Percentiles rank a stretch among this genome's conserved stretches.
Conservation (phyloP, 1,140 invertebrate genomes). For the Lucilia sericata region DNA sequence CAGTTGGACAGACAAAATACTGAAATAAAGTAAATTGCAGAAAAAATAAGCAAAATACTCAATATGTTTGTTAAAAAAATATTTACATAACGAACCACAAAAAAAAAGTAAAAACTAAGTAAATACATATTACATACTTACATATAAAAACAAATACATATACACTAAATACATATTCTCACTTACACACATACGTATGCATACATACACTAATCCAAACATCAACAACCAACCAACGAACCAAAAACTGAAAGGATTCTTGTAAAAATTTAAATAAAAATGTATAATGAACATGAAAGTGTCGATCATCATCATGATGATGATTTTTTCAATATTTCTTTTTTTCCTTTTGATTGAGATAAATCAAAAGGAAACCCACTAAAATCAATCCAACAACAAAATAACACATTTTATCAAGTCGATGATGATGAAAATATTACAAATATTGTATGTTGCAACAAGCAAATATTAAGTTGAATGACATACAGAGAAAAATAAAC, state of each 20-base stretch:
- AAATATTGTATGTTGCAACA: conserved; percentile 25
- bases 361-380: no score
- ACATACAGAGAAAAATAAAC: neutral
- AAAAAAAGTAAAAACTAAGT: neutral
- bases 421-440: conserved; percentile 29
- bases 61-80: conserved; percentile 39
- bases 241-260: neutral
- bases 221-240: neutral
- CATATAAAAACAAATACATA: neutral
- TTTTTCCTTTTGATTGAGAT: neutral
- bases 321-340: neutral
- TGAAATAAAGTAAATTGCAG: neutral
- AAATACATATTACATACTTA: neutral
- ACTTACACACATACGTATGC: neutral
- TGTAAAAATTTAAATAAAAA: neutral
- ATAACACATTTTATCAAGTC: conserved; percentile 7
- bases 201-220: neutral
- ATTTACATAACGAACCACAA: conserved; percentile 38
- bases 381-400: neutral
- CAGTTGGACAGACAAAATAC: neutral
- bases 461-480: neutral
- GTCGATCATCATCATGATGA: neutral
- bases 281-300: neutral
- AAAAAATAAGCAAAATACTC: conserved; percentile 14
- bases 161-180: conserved; percentile 11